These are phyloP conservation scores for Rhagium mordax DNA, from an alignment of 2,888 invertebrate species.

Conservation along the genomic window DNA sequence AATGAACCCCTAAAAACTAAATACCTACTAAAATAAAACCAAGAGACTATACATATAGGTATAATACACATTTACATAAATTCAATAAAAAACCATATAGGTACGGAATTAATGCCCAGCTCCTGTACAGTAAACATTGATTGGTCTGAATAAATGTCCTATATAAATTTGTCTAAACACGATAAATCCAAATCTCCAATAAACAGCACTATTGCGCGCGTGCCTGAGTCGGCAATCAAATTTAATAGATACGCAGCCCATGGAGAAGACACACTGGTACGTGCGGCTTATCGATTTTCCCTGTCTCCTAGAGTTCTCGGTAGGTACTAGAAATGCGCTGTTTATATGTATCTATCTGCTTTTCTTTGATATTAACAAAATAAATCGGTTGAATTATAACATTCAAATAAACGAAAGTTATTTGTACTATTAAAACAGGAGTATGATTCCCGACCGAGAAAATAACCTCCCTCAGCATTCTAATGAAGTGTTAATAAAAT, in stretches of 20 bases:
- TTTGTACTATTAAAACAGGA: not conserved
- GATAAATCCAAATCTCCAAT: not conserved
- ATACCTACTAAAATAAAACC: too few relatives aligned
- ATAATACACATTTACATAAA: too few relatives aligned
- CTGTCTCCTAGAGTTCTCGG: not conserved
- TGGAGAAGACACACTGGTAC: not conserved
- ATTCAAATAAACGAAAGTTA: too few relatives aligned
- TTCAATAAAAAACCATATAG: too few relatives aligned
- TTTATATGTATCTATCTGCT: not conserved
- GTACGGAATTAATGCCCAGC: too few relatives aligned
- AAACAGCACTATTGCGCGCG: not conserved
- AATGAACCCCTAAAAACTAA: too few relatives aligned
- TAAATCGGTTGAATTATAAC: not conserved
- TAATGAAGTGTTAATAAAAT: conserved; percentile 5
- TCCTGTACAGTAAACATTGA: too few relatives aligned
- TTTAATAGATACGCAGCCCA: not conserved
- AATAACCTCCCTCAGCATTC: not conserved
- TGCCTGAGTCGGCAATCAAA: not conserved
- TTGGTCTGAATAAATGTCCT: too few relatives aligned
- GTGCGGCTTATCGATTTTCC: not conserved
- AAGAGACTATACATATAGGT: too few relatives aligned
- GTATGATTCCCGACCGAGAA: not conserved
- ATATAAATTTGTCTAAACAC: too few relatives aligned
- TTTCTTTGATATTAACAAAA: not conserved
- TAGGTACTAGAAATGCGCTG: not conserved